Percentiles rank a stretch among this genome's conserved stretches.
These are phyloP conservation scores for Drosophila falleni DNA, from an alignment of 2,888 invertebrate species.

Conservation along the genomic window DNA sequence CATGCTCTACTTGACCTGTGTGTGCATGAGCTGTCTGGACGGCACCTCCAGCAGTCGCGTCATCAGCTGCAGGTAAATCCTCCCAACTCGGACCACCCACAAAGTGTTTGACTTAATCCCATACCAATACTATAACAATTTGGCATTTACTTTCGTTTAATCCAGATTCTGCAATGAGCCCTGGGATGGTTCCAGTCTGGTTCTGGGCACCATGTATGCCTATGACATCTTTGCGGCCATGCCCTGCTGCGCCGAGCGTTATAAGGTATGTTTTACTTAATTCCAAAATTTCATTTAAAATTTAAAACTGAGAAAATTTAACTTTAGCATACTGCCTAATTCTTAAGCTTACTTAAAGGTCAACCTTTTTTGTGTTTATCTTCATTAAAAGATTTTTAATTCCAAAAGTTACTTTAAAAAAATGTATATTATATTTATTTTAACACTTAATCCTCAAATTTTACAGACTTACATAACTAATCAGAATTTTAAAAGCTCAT, in stretches of 20 bases:
- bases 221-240: conserved; percentile 99
- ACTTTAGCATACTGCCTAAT: no score
- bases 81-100: neutral
- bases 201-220: conserved; percentile 98
- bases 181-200: conserved; percentile 97
- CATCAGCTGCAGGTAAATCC: conserved; percentile 89
- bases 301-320: neutral
- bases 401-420: no score
- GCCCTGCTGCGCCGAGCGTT: conserved; percentile 96
- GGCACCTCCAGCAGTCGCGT: conserved; percentile 91
- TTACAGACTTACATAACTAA: neutral
- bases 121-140: neutral
- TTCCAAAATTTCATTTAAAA: neutral
- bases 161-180: conserved; percentile 90
- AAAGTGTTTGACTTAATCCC: neutral
- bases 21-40: conserved; percentile 97
- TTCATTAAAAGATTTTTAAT: no score
- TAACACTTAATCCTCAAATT: neutral
- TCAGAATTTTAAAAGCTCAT: neutral
- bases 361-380: neutral
- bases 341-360: no score
- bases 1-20: conserved; percentile 95
- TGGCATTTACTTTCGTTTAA: conserved; percentile 8
- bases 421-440: no score
- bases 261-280: conserved; percentile 89